A percentile compares a stretch with the other conserved stretches of the same genome.
Conservation (phyloP, 2,888 invertebrate species). For the Taenaris catops region DNA sequence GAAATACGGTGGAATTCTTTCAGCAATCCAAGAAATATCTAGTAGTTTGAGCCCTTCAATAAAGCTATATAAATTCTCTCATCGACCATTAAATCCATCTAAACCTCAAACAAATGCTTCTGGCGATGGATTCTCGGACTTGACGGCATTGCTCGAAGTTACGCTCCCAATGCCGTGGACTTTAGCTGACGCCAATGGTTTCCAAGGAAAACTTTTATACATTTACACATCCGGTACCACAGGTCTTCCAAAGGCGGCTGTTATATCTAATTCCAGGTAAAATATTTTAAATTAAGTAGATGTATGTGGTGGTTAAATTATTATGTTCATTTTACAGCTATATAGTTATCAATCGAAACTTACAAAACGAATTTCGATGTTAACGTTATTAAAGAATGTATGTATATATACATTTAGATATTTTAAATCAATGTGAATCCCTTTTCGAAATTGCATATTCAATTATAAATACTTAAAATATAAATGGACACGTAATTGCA, state of each 20-base stretch:
- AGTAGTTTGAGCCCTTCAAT: constrained; percentile 83
- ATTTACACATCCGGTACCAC: constrained; percentile 99
- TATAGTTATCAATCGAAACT: too few relatives aligned
- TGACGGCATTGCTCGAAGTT: constrained; percentile 79
- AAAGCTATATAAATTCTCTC: constrained; percentile 82
- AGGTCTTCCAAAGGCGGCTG: constrained; percentile 98
- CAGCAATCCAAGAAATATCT: constrained; percentile 85
- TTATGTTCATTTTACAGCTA: too few relatives aligned
- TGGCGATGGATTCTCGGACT: constrained; percentile 73
- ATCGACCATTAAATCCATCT: constrained; percentile 43
- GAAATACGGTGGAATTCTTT: too few relatives aligned
- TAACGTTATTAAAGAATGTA: too few relatives aligned
- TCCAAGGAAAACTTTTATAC: constrained; percentile 92
- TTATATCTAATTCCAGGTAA: constrained; percentile 95
- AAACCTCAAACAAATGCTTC: constrained; percentile 31
- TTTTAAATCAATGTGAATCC: too few relatives aligned
- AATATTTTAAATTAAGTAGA: too few relatives aligned
- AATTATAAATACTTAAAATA: too few relatives aligned
- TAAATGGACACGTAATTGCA: too few relatives aligned
- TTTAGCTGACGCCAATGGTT: constrained; percentile 80
- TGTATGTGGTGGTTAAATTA: too few relatives aligned
- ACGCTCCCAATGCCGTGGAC: constrained; percentile 78
- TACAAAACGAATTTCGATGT: too few relatives aligned
- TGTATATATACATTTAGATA: too few relatives aligned
- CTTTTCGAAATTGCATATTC: too few relatives aligned